phyloP scores from a whole-genome alignment of 2,113 vertebrate genomes.

The Morone chrysops region DNA sequence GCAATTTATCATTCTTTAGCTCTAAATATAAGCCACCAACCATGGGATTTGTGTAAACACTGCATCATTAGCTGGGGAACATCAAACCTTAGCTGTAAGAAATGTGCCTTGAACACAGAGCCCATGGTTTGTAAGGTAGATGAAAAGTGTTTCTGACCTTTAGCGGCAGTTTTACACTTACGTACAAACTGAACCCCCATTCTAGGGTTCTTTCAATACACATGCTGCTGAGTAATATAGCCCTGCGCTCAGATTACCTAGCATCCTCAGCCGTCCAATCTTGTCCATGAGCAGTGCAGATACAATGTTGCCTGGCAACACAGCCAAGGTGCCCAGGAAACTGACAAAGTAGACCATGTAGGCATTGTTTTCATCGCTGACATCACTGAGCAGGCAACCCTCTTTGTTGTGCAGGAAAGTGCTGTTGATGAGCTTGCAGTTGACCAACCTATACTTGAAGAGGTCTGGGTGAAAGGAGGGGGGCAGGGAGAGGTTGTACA shows the following conservation, averaged over 20 bases:
- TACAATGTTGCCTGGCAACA: constrained; percentile 96
- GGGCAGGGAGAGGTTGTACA: neutral
- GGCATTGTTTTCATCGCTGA: constrained; percentile 95
- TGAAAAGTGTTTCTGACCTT: neutral
- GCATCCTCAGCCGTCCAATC: constrained; percentile 96
- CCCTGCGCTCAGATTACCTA: constrained; percentile 83
- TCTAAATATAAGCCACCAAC: too few relatives aligned
- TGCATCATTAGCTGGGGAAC: neutral
- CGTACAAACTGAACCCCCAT: neutral
- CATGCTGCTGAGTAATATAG: neutral
- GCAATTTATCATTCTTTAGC: too few relatives aligned
- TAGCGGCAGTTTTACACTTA: neutral
- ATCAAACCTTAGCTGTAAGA: neutral
- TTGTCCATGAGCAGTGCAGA: constrained; percentile 99
- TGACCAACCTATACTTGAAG: constrained; percentile 94
- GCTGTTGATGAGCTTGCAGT: constrained; percentile 93
- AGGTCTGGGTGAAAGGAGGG: constrained; percentile 85
- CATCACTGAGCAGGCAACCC: constrained; percentile 92
- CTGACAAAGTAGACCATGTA: constrained; percentile 99
- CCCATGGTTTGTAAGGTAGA: neutral
- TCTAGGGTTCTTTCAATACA: neutral
- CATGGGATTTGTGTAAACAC: too few relatives aligned
- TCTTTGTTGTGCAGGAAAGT: constrained; percentile 98
- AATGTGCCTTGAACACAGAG: neutral
- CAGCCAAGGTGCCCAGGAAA: constrained; percentile 95